A percentile compares a stretch with the other conserved stretches of the same genome.
Conservation (phyloP, 1,140 invertebrate species). For the Drosophila seguyi region DNA sequence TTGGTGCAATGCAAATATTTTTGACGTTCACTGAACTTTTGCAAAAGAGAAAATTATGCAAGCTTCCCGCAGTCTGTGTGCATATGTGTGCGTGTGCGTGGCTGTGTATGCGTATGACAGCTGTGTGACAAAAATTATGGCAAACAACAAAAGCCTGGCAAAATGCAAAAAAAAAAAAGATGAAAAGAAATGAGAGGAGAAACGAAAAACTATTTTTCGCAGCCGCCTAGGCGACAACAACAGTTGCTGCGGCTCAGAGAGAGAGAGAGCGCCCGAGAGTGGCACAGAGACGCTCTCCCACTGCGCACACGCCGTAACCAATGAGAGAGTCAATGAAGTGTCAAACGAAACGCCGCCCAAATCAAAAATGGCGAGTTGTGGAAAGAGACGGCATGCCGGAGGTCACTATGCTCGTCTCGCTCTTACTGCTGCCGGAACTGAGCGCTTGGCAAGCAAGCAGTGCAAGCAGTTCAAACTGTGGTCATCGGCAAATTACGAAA, state of each 20-base stretch:
- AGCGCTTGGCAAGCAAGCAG: conserved; percentile 20
- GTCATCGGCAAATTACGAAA: conserved; percentile 46
- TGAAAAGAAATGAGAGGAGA: conserved; percentile 5
- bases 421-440: conserved; percentile 15
- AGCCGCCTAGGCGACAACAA: conserved; percentile 63
- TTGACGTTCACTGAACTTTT: conserved; percentile 84
- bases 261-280: conserved; percentile 2
- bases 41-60: conserved; percentile 78
- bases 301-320: conserved; percentile 70
- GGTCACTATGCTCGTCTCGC: conserved; percentile 32
- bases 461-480: conserved; percentile 52
- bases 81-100: conserved; percentile 23
- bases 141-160: conserved; percentile 76
- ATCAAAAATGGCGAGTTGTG: conserved; percentile 81
- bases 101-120: conserved; percentile 67
- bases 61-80: conserved; percentile 46
- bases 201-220: conserved; percentile 46
- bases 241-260: conserved; percentile 32
- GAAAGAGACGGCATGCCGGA: conserved; percentile 51
- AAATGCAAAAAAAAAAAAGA: conserved; percentile 50
- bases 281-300: conserved; percentile 13
- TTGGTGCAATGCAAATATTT: conserved; percentile 77
- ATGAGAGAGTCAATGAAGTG: conserved; percentile 68
- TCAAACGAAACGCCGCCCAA: conserved; percentile 76
- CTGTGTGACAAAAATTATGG: conserved; percentile 83